Percentiles rank a stretch among this genome's conserved stretches.
Evolutionary conservation across 2,888 invertebrate species (phyloP).

Genomic region (Fragum sueziense): DNA sequence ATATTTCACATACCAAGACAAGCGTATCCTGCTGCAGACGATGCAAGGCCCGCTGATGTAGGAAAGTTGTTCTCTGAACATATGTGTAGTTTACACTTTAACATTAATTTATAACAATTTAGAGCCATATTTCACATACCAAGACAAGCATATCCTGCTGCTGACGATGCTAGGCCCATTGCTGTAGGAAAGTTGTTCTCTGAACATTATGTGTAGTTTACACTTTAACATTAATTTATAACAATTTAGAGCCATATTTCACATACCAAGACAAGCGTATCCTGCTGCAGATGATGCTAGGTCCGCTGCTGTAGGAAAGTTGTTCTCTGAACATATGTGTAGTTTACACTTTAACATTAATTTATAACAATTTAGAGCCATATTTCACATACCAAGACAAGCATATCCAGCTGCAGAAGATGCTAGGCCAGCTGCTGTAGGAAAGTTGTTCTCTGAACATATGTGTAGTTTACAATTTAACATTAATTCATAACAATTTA

Average conservation of each 20-base stretch:
- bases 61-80: slow-evolving; percentile 95
- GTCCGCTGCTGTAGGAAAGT: slow-evolving; percentile 99
- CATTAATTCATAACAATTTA: too few species aligned
- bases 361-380: too few species aligned
- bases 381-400: too few species aligned
- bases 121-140: too few species aligned
- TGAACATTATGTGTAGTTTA: slow-evolving; percentile 81
- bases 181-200: slow-evolving; percentile 99
- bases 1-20: slow-evolving; percentile 90
- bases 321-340: slow-evolving; percentile 87
- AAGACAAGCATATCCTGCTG: slow-evolving; percentile 98
- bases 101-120: too few species aligned
- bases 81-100: slow-evolving; percentile 77
- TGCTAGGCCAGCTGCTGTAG: too few species aligned
- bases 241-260: too few species aligned
- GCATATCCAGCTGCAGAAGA: too few species aligned
- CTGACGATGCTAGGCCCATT: slow-evolving; percentile 98
- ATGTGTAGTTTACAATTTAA: too few species aligned
- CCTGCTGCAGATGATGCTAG: slow-evolving; percentile 99
- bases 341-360: slow-evolving; percentile 68
- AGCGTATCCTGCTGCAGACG: slow-evolving; percentile 99
- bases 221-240: slow-evolving; percentile 57
- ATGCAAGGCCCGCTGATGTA: slow-evolving; percentile 98
- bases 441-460: too few species aligned
- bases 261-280: slow-evolving; percentile 92